phyloP scores from a whole-genome alignment of 2,113 vertebrate genomes.

The Lophotis ruficrista region DNA sequence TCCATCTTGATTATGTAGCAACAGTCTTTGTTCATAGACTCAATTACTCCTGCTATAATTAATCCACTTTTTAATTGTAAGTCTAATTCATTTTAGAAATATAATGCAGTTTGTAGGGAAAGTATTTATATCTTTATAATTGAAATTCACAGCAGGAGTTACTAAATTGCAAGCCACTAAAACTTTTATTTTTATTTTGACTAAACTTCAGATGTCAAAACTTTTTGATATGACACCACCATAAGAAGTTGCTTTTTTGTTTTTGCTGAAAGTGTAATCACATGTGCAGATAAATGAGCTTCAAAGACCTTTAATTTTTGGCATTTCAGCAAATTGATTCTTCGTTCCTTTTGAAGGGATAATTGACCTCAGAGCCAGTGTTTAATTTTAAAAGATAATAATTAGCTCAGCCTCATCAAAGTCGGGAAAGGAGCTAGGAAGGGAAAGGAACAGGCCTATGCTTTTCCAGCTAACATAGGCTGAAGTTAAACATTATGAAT shows the following conservation, averaged over 20 bases:
- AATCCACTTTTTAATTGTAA: neutral
- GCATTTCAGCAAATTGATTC: conserved; percentile 56
- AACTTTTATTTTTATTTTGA: neutral
- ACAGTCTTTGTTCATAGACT: neutral
- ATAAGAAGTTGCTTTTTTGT: neutral
- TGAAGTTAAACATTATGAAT: neutral
- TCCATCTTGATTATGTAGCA: neutral
- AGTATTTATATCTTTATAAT: neutral
- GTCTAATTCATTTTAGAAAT: conserved; percentile 1
- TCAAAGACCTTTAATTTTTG: conserved; percentile 51
- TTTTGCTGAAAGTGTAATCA: neutral
- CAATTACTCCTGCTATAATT: neutral
- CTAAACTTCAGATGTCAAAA: neutral
- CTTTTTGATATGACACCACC: neutral
- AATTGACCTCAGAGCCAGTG: conserved; percentile 40
- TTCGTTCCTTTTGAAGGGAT: conserved; percentile 54
- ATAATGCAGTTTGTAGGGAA: neutral
- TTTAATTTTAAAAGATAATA: conserved; percentile 46
- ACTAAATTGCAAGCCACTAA: neutral
- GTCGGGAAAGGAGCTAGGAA: conserved; percentile 2
- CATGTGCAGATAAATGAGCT: conserved; percentile 14
- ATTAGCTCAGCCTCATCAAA: conserved; percentile 2
- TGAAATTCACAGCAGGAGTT: neutral
- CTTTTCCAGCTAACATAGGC: neutral
- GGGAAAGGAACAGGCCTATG: neutral